A percentile compares a stretch with the other conserved stretches of the same genome.
Evolutionary conservation across 2,797 vertebrate genomes (phyloP).

Genomic region (Tokudaia tokunoshimensis): DNA sequence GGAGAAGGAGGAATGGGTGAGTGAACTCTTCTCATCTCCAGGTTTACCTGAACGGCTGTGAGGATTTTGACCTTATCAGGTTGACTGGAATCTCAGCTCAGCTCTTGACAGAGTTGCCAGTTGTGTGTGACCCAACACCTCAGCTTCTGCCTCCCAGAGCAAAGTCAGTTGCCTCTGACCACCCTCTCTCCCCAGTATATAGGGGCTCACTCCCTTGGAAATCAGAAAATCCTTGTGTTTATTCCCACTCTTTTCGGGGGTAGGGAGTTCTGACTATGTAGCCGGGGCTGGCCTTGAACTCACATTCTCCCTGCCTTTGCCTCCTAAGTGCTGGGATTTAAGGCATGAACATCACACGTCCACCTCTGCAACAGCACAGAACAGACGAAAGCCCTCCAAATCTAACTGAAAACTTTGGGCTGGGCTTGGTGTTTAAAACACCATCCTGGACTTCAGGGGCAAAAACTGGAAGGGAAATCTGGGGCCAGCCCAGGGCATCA

Average conservation of each 20-base stretch:
- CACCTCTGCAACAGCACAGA: background rate
- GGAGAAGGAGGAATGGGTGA: background rate
- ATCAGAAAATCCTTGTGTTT: background rate
- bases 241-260: background rate
- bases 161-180: background rate
- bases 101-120: background rate
- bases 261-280: background rate
- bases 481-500: conserved; percentile 47
- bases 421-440: background rate
- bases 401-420: background rate
- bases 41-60: background rate
- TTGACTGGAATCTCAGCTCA: background rate
- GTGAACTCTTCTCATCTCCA: background rate
- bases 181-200: background rate
- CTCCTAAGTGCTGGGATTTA: background rate
- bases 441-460: background rate
- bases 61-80: background rate
- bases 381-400: background rate
- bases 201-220: background rate
- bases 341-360: background rate
- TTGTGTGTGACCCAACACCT: background rate
- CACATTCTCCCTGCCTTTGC: background rate
- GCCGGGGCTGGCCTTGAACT: background rate
- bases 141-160: background rate
- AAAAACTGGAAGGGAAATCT: conserved; percentile 47